Percentiles rank a stretch among this genome's conserved stretches.
Conservation (phyloP, 2,113 vertebrate genomes). For the Caloenas nicobarica region DNA sequence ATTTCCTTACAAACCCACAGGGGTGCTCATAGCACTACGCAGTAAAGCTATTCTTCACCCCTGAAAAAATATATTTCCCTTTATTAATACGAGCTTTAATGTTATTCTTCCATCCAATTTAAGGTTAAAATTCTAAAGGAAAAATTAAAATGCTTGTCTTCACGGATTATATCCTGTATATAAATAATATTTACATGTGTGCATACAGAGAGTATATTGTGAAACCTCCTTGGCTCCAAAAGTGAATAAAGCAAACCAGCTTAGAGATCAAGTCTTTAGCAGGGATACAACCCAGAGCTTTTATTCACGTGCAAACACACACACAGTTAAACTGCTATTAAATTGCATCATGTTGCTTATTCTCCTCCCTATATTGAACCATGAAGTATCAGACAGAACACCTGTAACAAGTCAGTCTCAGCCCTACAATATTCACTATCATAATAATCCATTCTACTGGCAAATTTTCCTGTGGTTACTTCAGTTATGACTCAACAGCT, state of each 20-base stretch:
- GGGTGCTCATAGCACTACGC: background rate
- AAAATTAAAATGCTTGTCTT: background rate
- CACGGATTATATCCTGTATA: background rate
- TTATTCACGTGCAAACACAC: background rate
- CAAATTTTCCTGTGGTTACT: conserved; percentile 64
- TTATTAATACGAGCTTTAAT: background rate
- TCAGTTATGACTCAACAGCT: conserved; percentile 68
- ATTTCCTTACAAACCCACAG: background rate
- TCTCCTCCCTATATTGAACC: background rate
- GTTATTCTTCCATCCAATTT: background rate
- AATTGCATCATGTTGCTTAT: background rate
- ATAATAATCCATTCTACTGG: conserved; percentile 21
- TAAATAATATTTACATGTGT: background rate
- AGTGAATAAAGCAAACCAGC: background rate
- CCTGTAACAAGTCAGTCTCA: background rate
- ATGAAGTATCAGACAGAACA: background rate
- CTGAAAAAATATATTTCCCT: background rate
- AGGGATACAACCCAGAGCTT: background rate
- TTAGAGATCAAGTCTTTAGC: background rate
- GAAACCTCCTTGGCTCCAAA: background rate
- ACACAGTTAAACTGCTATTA: background rate
- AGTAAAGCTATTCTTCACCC: background rate
- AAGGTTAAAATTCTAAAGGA: background rate
- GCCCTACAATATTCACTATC: background rate
- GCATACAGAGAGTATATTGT: background rate